These are phyloP conservation scores for Empis livida DNA, from an alignment of 2,888 invertebrate genomes.

Conservation along the genomic window DNA sequence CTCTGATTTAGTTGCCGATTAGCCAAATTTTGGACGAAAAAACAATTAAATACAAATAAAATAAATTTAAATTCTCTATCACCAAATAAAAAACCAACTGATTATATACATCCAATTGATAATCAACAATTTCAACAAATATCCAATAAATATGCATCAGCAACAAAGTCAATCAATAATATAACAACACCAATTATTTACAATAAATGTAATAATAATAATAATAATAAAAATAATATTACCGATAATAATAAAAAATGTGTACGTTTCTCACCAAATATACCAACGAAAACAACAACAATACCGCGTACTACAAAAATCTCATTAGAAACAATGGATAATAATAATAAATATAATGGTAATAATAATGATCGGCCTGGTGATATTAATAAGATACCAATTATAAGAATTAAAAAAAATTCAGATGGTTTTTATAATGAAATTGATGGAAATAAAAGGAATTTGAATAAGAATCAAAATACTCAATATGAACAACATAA, in stretches of 20 bases:
- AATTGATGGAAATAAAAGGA: neutral
- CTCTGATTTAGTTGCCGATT: conserved; percentile 37
- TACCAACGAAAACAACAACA: neutral
- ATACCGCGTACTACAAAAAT: neutral
- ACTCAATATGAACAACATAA: neutral
- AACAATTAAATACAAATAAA: neutral
- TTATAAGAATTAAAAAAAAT: neutral
- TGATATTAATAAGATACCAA: neutral
- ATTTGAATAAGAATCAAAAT: neutral
- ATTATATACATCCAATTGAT: neutral
- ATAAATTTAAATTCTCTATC: neutral
- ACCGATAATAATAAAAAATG: neutral
- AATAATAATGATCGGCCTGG: neutral
- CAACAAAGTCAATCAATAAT: neutral
- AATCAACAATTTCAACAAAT: neutral
- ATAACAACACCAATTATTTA: neutral
- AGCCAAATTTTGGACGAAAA: conserved; percentile 11
- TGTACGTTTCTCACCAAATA: neutral
- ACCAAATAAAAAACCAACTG: neutral
- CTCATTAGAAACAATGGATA: neutral
- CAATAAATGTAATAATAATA: conserved; percentile 1
- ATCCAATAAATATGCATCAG: neutral
- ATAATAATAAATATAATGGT: neutral
- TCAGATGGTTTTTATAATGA: neutral
- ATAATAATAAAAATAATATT: neutral